Base-by-base conservation (phyloP, 2,797 vertebrate genomes). In the Neoniphon sammara region DNA sequence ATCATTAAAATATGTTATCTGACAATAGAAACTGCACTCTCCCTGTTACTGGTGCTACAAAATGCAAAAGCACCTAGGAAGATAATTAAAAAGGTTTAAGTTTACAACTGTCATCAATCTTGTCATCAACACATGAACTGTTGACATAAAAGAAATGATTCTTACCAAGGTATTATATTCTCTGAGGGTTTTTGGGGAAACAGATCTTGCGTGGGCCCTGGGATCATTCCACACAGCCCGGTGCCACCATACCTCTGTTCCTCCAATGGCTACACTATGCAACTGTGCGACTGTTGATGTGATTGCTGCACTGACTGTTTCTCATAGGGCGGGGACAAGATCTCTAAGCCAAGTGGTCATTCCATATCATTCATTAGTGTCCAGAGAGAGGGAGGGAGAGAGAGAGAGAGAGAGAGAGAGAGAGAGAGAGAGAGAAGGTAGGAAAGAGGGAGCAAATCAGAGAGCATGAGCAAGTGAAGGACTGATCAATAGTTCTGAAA, bases 311-410 rank as follows among this genome's bases (percentile, higher is more conserved):
- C 82, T 39, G 77, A 72, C 73, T 84, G 82, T 52, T 67, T 70
- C 76, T 85, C 2, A 2, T 7, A 57, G 85, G 87, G 87, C 72
- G 85, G 81, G 61, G 88, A 83, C 68, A 84, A 78, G 80, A 82
- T 77, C 88, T 73, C 78, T 77, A 61, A 20, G 77, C 85, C 70
- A 74, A 88, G 76, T 80, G 83, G 90, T 90, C 87, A 73, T 85
- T 88, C 71, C 72, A 71, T 86, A 87, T 87, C 75, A 75, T 86
- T 87, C 81, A 91, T 85, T 84, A 77, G 79, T 73, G 66, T 85
- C 50, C 77, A 75, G 54, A 64, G 36, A 47, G 62, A 62, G 75
- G 68, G 36, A 44, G 60, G 60, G 75, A 66, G 49, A 78, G 46
- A 75, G 70, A 75, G 21, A 63, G 59, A 18, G n/a, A 67, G 59